phyloP scores from a whole-genome alignment of 2,113 vertebrate genomes.

The Lophius piscatorius region DNA sequence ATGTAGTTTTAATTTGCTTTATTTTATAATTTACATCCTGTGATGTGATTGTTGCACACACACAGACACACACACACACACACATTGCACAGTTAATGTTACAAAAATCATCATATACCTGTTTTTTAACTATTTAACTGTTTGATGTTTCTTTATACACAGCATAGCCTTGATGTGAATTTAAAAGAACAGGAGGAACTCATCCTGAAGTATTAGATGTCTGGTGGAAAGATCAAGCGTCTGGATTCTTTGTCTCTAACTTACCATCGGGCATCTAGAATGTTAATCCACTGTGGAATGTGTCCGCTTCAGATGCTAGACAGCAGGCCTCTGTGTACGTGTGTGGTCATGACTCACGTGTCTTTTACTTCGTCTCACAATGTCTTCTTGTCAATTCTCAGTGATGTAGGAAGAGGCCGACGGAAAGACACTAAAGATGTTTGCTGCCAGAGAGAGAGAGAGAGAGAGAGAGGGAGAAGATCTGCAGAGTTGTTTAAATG shows the following conservation, averaged over 20 bases:
- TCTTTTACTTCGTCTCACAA: constrained; percentile 54
- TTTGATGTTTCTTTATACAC: neutral
- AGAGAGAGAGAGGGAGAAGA: constrained; percentile 12
- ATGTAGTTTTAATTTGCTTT: too few species aligned
- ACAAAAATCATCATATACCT: too few species aligned
- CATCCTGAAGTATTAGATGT: constrained; percentile 12
- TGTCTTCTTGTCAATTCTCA: constrained; percentile 38
- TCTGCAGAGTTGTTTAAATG: constrained; percentile 14
- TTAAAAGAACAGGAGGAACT: constrained; percentile 9
- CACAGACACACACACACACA: too few species aligned
- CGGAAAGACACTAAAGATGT: constrained; percentile 24
- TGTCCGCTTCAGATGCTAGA: constrained; percentile 44
- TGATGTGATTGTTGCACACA: too few species aligned
- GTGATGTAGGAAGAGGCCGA: neutral
- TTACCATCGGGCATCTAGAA: constrained; percentile 49
- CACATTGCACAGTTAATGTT: too few species aligned
- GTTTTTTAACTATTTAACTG: too few species aligned
- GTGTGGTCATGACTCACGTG: constrained; percentile 42
- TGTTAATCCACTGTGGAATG: constrained; percentile 66
- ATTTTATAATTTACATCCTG: too few species aligned
- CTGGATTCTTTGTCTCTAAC: constrained; percentile 41
- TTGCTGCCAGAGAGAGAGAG: neutral
- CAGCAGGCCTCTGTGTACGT: constrained; percentile 37
- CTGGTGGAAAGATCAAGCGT: constrained; percentile 55
- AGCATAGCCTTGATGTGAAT: too few species aligned